Evolutionary conservation across 2,888 invertebrate genomes (phyloP).

Genomic region (Thumatha senex): DNA sequence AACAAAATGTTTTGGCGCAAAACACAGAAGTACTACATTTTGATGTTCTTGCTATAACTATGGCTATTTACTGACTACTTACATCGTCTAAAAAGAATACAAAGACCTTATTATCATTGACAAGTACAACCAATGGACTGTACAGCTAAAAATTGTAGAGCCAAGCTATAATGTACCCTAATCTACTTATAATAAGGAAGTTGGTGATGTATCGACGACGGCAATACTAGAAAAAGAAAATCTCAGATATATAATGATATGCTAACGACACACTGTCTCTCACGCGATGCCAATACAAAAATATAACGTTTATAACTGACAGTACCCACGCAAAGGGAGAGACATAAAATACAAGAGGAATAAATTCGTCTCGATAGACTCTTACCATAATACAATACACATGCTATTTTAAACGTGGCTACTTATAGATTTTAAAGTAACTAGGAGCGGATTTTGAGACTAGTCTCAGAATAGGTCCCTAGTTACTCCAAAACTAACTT

Average conservation of each 20-base stretch:
- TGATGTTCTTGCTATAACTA: constrained; percentile 15
- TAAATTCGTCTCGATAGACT: constrained; percentile 10
- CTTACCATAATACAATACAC: neutral
- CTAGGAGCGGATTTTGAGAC: neutral
- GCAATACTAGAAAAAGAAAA: constrained; percentile 33
- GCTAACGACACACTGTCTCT: constrained; percentile 52
- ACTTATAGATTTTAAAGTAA: neutral
- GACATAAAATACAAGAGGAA: constrained; percentile 37
- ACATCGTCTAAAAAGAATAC: constrained; percentile 26
- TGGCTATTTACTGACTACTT: constrained; percentile 28
- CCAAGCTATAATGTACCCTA: constrained; percentile 23
- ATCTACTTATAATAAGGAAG: constrained; percentile 15
- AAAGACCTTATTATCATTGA: constrained; percentile 42
- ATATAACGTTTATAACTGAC: constrained; percentile 48
- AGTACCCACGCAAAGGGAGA: constrained; percentile 60
- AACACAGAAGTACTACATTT: constrained; percentile 15
- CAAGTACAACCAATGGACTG: constrained; percentile 30
- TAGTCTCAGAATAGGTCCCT: too few relatives aligned
- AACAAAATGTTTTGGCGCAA: constrained; percentile 20
- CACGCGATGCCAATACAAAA: constrained; percentile 63
- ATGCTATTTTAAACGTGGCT: too few relatives aligned
- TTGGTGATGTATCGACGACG: constrained; percentile 8
- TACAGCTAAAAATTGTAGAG: constrained; percentile 8
- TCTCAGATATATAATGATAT: constrained; percentile 52
- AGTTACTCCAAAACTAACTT: too few relatives aligned